Percentiles rank a stretch among this genome's conserved stretches.
Conservation (phyloP, 2,888 invertebrate genomes). For the Amphimallon solstitiale region DNA sequence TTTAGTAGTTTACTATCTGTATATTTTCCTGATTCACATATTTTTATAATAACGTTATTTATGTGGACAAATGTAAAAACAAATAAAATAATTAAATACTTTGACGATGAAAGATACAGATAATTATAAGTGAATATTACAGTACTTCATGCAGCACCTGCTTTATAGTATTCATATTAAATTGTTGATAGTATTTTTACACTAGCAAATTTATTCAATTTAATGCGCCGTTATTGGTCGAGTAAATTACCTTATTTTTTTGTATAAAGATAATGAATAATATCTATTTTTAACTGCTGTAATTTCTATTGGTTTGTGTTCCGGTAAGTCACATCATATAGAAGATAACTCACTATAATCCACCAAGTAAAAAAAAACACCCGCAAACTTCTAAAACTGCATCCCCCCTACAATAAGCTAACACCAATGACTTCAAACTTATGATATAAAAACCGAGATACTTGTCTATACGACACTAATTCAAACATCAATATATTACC, state of each 20-base stretch:
- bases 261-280: slow-evolving; percentile 23
- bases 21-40: too few relatives aligned
- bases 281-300: slow-evolving; percentile 20
- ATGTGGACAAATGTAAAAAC: too few relatives aligned
- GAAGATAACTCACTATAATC: neutral
- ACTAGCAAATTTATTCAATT: neutral
- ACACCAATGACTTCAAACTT: slow-evolving; percentile 60
- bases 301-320: slow-evolving; percentile 1
- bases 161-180: neutral
- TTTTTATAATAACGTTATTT: too few relatives aligned
- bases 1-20: too few relatives aligned
- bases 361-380: slow-evolving; percentile 1
- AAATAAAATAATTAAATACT: neutral
- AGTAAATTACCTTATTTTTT: slow-evolving; percentile 18
- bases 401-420: slow-evolving; percentile 52
- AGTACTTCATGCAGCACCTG: neutral
- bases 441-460: slow-evolving; percentile 58
- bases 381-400: neutral
- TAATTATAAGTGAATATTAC: neutral
- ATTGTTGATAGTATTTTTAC: slow-evolving; percentile 40
- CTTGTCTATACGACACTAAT: slow-evolving; percentile 60
- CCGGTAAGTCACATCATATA: neutral
- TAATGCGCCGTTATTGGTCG: slow-evolving; percentile 15
- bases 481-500: slow-evolving; percentile 62
- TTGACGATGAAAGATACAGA: too few relatives aligned